Evolutionary conservation across 2,888 invertebrate genomes (phyloP).

Genomic region (Dione juno): DNA sequence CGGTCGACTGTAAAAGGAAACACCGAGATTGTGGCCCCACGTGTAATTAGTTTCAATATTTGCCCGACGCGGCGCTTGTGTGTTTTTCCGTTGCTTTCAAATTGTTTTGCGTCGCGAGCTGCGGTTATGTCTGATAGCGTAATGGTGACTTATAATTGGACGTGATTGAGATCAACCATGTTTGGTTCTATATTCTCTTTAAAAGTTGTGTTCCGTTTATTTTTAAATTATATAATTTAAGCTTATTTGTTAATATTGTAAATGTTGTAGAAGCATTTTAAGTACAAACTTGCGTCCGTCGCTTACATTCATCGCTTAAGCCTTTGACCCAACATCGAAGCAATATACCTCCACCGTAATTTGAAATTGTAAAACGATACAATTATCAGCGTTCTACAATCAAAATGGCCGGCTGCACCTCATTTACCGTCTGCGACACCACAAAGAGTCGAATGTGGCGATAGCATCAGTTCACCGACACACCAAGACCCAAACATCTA

Average conservation of each 20-base stretch:
- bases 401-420: slow-evolving; percentile 65
- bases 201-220: no score
- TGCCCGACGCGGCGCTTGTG: slow-evolving; percentile 52
- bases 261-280: neutral
- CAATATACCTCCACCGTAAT: slow-evolving; percentile 46
- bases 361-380: slow-evolving; percentile 52
- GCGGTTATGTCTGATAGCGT: slow-evolving; percentile 27
- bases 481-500: slow-evolving; percentile 10
- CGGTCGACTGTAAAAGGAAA: slow-evolving; percentile 67
- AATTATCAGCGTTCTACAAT: slow-evolving; percentile 68
- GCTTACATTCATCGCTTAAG: slow-evolving; percentile 13
- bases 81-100: slow-evolving; percentile 46
- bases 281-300: neutral
- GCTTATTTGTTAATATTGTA: no score
- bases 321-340: slow-evolving; percentile 39
- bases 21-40: slow-evolving; percentile 65
- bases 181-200: slow-evolving; percentile 32
- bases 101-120: slow-evolving; percentile 36
- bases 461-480: slow-evolving; percentile 58
- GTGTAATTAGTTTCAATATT: slow-evolving; percentile 69
- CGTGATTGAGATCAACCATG: slow-evolving; percentile 31
- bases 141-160: slow-evolving; percentile 34
- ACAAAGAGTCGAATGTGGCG: slow-evolving; percentile 63
- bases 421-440: slow-evolving; percentile 65
- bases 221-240: no score